Percentiles rank a stretch among this genome's conserved stretches.
Conservation (phyloP, 2,113 vertebrate genomes). For the Perccottus glenii region DNA sequence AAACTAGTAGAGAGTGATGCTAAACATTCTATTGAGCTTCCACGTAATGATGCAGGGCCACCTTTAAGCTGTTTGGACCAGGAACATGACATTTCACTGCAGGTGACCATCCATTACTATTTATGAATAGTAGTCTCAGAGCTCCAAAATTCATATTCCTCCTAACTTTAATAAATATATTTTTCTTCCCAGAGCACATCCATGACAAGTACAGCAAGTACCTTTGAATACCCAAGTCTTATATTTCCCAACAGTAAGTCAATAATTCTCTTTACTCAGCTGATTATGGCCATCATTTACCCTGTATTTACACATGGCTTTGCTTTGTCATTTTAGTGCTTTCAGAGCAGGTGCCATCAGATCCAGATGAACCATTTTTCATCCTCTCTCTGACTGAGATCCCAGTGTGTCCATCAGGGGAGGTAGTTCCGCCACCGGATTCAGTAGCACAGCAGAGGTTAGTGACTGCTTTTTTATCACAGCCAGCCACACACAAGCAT, state of each 20-base stretch:
- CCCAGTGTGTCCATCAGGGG: constrained; percentile 44
- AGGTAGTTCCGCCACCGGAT: constrained; percentile 20
- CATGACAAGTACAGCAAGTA: background rate
- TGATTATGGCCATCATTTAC: background rate
- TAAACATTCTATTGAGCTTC: background rate
- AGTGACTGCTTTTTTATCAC: constrained; percentile 3
- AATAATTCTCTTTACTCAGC: background rate
- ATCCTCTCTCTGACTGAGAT: constrained; percentile 78
- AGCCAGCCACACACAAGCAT: background rate
- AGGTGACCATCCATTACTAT: constrained; percentile 28
- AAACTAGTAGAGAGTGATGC: constrained; percentile 24
- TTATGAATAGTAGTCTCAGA: background rate
- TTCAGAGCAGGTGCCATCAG: constrained; percentile 37
- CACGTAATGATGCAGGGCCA: constrained; percentile 1
- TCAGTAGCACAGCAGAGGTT: constrained; percentile 46
- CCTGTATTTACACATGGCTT: background rate
- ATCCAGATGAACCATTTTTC: constrained; percentile 71
- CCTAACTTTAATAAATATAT: background rate
- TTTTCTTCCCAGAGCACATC: constrained; percentile 21
- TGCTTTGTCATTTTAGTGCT: constrained; percentile 27
- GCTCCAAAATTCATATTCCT: background rate
- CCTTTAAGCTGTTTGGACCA: background rate
- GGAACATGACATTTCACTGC: background rate
- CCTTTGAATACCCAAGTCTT: background rate
- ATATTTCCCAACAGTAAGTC: constrained; percentile 54